A percentile compares a stretch with the other conserved stretches of the same genome.
Conservation (phyloP, 2,888 invertebrate species). For the Epinotia nisella region DNA sequence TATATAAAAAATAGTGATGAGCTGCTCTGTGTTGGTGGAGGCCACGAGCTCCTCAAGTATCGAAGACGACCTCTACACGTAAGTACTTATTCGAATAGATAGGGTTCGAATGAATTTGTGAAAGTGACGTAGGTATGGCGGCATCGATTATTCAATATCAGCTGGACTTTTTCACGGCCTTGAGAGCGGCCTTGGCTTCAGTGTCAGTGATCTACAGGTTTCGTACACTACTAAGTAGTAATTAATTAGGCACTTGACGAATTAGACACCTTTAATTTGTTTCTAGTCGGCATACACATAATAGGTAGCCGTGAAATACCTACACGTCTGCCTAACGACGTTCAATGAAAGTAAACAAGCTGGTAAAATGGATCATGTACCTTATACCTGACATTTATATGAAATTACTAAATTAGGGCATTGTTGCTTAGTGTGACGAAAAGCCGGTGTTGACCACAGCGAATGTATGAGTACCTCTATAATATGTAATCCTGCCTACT, state of each 20-base stretch:
- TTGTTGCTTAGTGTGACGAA: not conserved
- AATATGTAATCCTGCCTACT: no score
- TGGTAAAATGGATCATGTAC: not conserved
- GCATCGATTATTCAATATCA: constrained; percentile 57
- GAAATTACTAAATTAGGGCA: not conserved
- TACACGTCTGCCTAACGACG: no score
- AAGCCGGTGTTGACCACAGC: no score
- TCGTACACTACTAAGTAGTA: not conserved
- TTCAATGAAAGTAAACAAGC: not conserved
- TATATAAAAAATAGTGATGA: constrained; percentile 59
- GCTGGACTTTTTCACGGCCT: constrained; percentile 53
- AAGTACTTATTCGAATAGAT: constrained; percentile 53
- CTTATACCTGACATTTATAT: no score
- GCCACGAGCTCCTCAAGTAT: constrained; percentile 67
- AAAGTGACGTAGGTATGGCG: constrained; percentile 49
- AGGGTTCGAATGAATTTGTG: not conserved
- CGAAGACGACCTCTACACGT: constrained; percentile 74
- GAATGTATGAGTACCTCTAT: no score
- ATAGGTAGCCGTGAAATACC: not conserved
- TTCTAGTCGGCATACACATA: not conserved
- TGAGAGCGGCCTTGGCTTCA: constrained; percentile 52
- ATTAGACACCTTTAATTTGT: not conserved
- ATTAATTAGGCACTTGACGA: not conserved
- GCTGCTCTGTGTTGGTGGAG: constrained; percentile 65
- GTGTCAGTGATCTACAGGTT: constrained; percentile 29